A percentile compares a stretch with the other conserved stretches of the same genome.
These are phyloP conservation scores for Myopa testacea DNA, from an alignment of 2,888 invertebrate genomes.

Conservation along the genomic window DNA sequence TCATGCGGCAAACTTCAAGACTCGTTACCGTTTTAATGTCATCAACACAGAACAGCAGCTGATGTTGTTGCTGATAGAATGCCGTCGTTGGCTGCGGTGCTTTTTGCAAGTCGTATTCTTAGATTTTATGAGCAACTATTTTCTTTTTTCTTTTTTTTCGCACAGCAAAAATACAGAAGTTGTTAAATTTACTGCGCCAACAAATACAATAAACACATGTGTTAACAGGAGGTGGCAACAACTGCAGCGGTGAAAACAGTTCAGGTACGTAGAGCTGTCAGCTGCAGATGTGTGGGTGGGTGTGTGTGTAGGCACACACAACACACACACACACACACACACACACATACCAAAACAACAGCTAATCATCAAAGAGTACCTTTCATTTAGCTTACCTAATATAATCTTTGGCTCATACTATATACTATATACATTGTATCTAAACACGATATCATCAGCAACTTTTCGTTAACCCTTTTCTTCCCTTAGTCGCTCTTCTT, in stretches of 20 bases:
- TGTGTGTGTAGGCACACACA: not conserved
- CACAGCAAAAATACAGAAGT: not conserved
- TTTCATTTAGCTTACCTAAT: no score
- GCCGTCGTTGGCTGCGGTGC: not conserved
- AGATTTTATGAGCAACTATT: not conserved
- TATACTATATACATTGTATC: no score
- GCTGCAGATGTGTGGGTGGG: no score
- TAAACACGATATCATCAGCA: no score
- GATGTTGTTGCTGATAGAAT: conserved; percentile 46
- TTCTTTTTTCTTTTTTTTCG: not conserved
- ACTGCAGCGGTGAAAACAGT: not conserved
- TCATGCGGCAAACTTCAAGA: conserved; percentile 46
- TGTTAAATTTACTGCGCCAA: conserved; percentile 4
- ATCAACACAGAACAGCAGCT: conserved; percentile 55
- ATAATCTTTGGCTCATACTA: no score
- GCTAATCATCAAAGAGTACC: no score
- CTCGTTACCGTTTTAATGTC: conserved; percentile 60
- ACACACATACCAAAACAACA: no score
- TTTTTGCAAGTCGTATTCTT: conserved; percentile 6
- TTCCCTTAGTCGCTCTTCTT: no score
- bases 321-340: no score
- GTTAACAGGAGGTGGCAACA: conserved; percentile 13
- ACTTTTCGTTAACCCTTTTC: no score
- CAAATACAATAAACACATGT: conserved; percentile 16
- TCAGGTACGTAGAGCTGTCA: not conserved